These are phyloP conservation scores for Gisinianus flammeolus DNA, from an alignment of 2,888 invertebrate genomes.

Conservation along the genomic window DNA sequence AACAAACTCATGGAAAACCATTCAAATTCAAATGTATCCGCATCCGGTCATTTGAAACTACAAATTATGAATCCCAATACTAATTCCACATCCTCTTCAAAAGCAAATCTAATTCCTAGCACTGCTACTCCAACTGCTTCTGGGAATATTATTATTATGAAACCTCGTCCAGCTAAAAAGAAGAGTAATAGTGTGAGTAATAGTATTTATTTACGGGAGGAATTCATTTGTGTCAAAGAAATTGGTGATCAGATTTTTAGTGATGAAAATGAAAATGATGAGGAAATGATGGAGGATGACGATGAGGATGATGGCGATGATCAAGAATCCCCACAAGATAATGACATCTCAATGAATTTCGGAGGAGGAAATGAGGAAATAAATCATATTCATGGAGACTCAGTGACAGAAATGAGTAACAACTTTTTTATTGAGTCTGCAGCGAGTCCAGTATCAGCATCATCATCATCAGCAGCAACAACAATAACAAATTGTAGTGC, in stretches of 20 bases:
- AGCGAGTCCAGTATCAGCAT: neutral
- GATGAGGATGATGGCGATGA: neutral
- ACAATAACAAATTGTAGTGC: too few species aligned
- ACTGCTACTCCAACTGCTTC: too few species aligned
- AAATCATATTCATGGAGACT: neutral
- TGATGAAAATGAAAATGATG: neutral
- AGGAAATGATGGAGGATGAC: conserved; percentile 15
- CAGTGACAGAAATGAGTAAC: neutral
- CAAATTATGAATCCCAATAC: too few species aligned
- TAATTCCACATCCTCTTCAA: too few species aligned
- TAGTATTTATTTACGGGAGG: conserved; percentile 6
- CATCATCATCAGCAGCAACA: neutral
- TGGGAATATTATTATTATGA: too few species aligned
- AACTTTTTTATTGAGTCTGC: neutral
- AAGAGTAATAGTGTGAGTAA: too few species aligned
- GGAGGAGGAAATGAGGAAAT: neutral
- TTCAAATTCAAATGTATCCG: too few species aligned
- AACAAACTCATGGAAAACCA: too few species aligned
- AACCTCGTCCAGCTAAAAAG: neutral
- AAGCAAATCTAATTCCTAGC: too few species aligned
- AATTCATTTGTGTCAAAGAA: neutral
- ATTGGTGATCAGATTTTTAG: conserved; percentile 21
- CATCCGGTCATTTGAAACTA: too few species aligned
- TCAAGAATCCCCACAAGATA: neutral
- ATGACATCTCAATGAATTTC: neutral